Base-by-base conservation (phyloP, 2,888 invertebrate genomes). In the Eupsilia transversa region DNA sequence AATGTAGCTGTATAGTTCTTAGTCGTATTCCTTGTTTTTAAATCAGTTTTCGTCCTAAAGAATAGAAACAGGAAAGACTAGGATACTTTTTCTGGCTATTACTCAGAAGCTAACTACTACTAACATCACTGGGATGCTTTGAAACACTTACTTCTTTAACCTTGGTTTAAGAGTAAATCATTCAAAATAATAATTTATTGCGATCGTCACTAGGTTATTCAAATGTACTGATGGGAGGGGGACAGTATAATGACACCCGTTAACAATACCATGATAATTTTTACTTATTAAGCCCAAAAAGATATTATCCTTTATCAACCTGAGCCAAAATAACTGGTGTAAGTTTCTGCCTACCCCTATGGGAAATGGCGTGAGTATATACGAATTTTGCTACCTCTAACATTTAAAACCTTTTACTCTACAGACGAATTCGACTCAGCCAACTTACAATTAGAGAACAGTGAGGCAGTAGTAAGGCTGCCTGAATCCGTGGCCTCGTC, bases 391-490 rank as follows among this genome's bases (percentile, higher is more conserved):
- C 6, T 23, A 17, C 14, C 5, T 54, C 0, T 46, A 38, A 52
- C 12, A n/a, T 66, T 33, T 17, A 0, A n/a, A 35, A 30, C 7
- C 17, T 12, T 7, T 43, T 30, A 17, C 4, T 72, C 90, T 90
- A 0, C 90, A 95, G 96, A 90, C 1, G 89, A 91, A 6, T 74
- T 92, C 3, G 91, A 93, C 80, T 78, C 90, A 0, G 85, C 90
- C 1, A 88, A 91, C 9, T 84, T 96, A 23, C 86, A 86, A 17
- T 56, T 90, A 0, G 91, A 88, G 14, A 76, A 77, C 2, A 96
- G 90, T 69, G 96, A 96, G 52, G 94, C 94, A 0, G 94, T 96
- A 43, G 94, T 96, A 2, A 89, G 92, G 23, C 88, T 96, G 6
- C 96, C 96, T 0, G 87, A 85, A 30, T 94, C 94, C 0, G 91